A percentile compares a stretch with the other conserved stretches of the same genome.
Evolutionary conservation across 2,113 vertebrate genomes (phyloP).

Genomic region (Hydrochoerus hydrochaeris): DNA sequence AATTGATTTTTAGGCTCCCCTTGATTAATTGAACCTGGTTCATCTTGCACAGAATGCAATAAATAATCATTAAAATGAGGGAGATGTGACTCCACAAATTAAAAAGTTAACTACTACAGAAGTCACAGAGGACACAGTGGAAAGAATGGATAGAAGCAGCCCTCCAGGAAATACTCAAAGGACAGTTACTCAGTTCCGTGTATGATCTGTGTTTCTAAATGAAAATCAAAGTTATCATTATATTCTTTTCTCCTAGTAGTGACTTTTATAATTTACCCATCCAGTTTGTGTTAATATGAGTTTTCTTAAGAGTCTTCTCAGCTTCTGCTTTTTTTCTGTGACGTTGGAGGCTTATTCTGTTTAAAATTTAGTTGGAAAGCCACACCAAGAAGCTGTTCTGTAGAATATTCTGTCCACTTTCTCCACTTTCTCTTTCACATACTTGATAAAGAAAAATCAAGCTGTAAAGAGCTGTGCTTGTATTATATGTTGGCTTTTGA

Average conservation of each 20-base stretch:
- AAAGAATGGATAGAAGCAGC: slow-evolving; percentile 50
- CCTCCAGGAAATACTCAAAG: background rate
- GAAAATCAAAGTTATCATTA: background rate
- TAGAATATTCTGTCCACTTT: background rate
- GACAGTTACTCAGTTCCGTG: background rate
- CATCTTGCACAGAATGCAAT: slow-evolving; percentile 90
- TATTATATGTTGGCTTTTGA: background rate
- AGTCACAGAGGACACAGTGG: slow-evolving; percentile 88
- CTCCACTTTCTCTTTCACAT: background rate
- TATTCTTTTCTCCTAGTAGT: background rate
- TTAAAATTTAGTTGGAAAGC: slow-evolving; percentile 18
- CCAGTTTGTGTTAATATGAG: background rate
- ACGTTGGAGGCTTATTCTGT: background rate
- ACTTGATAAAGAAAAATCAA: slow-evolving; percentile 13
- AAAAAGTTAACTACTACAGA: slow-evolving; percentile 90
- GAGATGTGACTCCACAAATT: slow-evolving; percentile 88
- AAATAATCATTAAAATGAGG: slow-evolving; percentile 92
- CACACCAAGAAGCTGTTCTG: background rate
- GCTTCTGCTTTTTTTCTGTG: background rate
- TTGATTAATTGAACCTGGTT: slow-evolving; percentile 94
- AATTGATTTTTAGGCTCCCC: slow-evolving; percentile 95
- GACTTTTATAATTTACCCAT: background rate
- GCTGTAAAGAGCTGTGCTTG: background rate
- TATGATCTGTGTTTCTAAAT: background rate
- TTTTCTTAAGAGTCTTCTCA: slow-evolving; percentile 4